Percentiles rank a stretch among this genome's conserved stretches.
Evolutionary conservation across 2,797 vertebrate species (phyloP).

Genomic region (Pristis pectinata): DNA sequence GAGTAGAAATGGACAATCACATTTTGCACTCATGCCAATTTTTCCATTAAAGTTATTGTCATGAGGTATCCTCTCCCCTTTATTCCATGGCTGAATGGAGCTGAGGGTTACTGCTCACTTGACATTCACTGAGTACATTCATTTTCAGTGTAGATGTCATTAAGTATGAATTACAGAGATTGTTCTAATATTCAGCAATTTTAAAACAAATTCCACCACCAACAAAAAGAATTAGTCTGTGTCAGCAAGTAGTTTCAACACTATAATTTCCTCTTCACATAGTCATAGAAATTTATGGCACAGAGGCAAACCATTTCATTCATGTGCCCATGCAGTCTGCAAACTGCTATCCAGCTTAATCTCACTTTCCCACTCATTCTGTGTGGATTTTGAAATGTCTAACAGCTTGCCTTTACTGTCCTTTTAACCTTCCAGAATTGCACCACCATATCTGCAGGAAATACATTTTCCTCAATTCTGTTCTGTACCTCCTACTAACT

Average conservation of each 20-base stretch:
- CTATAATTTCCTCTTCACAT: background rate
- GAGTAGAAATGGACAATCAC: background rate
- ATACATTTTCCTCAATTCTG: too few species aligned
- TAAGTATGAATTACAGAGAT: background rate
- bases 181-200: background rate
- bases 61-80: background rate
- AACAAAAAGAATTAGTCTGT: background rate
- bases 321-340: too few species aligned
- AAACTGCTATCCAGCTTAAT: too few species aligned
- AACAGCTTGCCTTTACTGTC: too few species aligned
- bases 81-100: background rate
- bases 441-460: too few species aligned
- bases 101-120: background rate
- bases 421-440: too few species aligned
- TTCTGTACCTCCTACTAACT: too few species aligned
- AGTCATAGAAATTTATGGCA: too few species aligned
- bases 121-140: background rate
- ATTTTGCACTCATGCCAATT: background rate
- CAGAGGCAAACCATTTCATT: too few species aligned
- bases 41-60: background rate
- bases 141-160: background rate
- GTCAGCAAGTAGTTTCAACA: background rate
- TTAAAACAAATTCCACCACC: background rate
- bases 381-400: too few species aligned
- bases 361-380: too few species aligned